Conservation (phyloP, 2,888 invertebrate species). For the Ophion obscuratus region DNA sequence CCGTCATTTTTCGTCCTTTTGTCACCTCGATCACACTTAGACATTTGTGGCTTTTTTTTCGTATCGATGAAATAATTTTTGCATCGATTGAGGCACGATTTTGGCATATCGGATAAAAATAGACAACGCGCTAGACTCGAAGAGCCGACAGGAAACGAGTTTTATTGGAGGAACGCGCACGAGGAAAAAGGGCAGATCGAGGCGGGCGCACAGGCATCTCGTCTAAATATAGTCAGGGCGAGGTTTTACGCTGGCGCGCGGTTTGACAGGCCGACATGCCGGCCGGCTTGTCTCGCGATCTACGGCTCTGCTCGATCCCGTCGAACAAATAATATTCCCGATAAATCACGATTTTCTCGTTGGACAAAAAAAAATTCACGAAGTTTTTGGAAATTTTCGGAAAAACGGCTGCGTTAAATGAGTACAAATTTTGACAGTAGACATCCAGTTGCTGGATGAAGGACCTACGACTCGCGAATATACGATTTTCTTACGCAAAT, state of each 20-base stretch:
- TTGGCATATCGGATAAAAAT: not conserved
- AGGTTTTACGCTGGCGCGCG: conserved; percentile 57
- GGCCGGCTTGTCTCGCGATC: conserved; percentile 60
- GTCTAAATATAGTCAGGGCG: conserved; percentile 69
- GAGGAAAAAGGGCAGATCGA: conserved; percentile 5
- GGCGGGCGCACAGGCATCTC: not conserved
- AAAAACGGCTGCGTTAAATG: not conserved
- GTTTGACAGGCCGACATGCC: conserved; percentile 67
- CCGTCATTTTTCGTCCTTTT: no score
- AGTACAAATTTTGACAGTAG: not conserved
- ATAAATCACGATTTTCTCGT: not conserved
- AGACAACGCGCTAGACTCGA: not conserved
- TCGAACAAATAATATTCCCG: not conserved
- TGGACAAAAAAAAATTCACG: not conserved
- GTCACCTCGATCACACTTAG: no score
- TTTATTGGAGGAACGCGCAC: not conserved
- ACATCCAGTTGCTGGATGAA: not conserved
- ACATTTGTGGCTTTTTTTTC: not conserved
- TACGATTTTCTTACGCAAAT: not conserved
- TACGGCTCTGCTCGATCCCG: not conserved
- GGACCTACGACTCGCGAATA: not conserved
- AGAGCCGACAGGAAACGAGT: not conserved
- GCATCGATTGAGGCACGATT: not conserved
- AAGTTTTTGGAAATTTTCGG: not conserved
- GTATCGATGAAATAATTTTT: not conserved